Evolutionary conservation across 2,797 vertebrate species (phyloP).

Genomic region (Eulemur mongoz): DNA sequence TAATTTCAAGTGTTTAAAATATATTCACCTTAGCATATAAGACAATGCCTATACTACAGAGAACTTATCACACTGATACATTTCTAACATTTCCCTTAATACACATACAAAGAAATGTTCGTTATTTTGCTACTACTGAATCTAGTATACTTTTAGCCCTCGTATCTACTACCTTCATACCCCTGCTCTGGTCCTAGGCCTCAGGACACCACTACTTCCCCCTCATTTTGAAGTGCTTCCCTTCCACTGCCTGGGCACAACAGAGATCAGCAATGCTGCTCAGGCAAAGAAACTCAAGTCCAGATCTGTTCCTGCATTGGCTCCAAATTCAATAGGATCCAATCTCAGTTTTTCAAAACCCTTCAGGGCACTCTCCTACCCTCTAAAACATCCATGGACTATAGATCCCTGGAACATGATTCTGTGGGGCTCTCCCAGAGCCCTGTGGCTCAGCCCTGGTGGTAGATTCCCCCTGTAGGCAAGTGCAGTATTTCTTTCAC

Average conservation of each 20-base stretch:
- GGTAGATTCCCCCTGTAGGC: not conserved
- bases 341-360: not conserved
- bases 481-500: not conserved
- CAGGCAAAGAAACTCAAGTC: not conserved
- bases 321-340: not conserved
- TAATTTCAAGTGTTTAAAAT: not conserved
- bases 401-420: not conserved
- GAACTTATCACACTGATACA: not conserved
- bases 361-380: not conserved
- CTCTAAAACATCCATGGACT: not conserved
- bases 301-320: not conserved
- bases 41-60: not conserved
- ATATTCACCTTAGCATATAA: not conserved
- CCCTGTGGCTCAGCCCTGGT: not conserved
- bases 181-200: not conserved
- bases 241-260: not conserved
- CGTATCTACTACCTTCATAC: not conserved
- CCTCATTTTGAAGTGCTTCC: not conserved
- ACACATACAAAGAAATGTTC: not conserved
- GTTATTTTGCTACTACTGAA: not conserved
- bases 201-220: accelerated
- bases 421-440: not conserved
- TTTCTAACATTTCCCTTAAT: not conserved
- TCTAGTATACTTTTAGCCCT: not conserved
- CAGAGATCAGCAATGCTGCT: not conserved